phyloP scores from a whole-genome alignment of 92 coral and sea anemone genomes.

The Paragorgia papillata region DNA sequence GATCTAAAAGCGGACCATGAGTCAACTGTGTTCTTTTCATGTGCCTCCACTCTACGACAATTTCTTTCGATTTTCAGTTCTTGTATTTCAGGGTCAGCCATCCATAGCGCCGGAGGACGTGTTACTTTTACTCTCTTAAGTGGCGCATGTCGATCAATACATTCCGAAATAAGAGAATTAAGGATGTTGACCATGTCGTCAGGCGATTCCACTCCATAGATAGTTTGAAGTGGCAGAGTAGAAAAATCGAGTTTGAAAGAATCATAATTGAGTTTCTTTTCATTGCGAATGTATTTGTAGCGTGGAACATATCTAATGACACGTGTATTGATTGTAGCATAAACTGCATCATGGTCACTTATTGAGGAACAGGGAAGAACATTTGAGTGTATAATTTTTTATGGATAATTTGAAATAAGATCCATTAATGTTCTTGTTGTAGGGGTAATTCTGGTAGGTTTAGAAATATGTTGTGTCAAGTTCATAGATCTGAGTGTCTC shows the following conservation, averaged over 20 bases:
- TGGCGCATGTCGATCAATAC: constrained; percentile 1
- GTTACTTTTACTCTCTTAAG: constrained; percentile 51
- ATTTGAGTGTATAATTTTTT: constrained; percentile 23
- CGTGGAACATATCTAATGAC: not conserved
- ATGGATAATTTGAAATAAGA: constrained; percentile 25
- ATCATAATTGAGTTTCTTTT: constrained; percentile 15
- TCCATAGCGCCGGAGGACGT: constrained; percentile 73
- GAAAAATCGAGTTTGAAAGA: not conserved
- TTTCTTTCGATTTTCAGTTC: constrained; percentile 49
- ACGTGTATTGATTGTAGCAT: constrained; percentile 45
- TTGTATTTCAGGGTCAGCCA: constrained; percentile 38
- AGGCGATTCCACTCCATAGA: constrained; percentile 21
- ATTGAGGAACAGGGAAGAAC: constrained; percentile 40
- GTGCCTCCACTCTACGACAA: constrained; percentile 8
- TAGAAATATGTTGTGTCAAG: too few species aligned
- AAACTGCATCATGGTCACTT: constrained; percentile 52
- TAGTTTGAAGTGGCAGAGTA: constrained; percentile 1
- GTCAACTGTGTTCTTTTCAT: constrained; percentile 27
- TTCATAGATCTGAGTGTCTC: too few species aligned
- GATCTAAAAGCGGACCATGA: constrained; percentile 62
- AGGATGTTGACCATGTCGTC: constrained; percentile 12
- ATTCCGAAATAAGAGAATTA: constrained; percentile 49
- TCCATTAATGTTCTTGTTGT: constrained; percentile 25
- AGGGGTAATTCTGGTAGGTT: constrained; percentile 12
- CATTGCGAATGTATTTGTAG: constrained; percentile 2